Evolutionary conservation across 1,140 invertebrate species (phyloP).

Genomic region (Stegodyphus dumicola): DNA sequence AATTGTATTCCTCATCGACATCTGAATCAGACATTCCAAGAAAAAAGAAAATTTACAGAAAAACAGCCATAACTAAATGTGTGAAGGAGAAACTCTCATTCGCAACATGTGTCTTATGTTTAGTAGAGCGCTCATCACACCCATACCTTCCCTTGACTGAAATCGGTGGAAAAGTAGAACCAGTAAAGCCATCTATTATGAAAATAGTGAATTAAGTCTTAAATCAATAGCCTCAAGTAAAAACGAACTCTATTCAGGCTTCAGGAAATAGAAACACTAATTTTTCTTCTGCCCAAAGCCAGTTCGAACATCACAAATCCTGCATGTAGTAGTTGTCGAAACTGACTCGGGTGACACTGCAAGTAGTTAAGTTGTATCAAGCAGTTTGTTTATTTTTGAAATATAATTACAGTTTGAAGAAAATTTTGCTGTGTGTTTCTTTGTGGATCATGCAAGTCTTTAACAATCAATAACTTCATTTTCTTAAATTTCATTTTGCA

Average conservation of each 20-base stretch:
- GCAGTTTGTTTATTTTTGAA: no score
- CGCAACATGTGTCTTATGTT: background rate
- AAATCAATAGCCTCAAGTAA: background rate
- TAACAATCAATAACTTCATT: no score
- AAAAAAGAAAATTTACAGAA: background rate
- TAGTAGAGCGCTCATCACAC: background rate
- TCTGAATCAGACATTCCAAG: background rate
- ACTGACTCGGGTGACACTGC: background rate
- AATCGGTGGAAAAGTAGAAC: background rate
- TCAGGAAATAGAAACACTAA: background rate
- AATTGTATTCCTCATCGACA: background rate
- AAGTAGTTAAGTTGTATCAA: no score
- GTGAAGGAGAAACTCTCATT: background rate
- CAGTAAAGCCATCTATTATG: background rate
- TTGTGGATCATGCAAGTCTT: no score
- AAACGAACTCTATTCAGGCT: background rate
- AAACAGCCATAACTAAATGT: background rate
- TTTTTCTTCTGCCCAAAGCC: background rate
- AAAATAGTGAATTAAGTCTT: conserved; percentile 12
- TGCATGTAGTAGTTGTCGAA: background rate
- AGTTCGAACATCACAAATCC: background rate
- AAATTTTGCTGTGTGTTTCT: no score
- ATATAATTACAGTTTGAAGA: no score
- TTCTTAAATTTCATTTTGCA: no score
- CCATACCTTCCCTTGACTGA: background rate